phyloP scores from a whole-genome alignment of 2,797 vertebrate species.

The Siniperca scherzeri region DNA sequence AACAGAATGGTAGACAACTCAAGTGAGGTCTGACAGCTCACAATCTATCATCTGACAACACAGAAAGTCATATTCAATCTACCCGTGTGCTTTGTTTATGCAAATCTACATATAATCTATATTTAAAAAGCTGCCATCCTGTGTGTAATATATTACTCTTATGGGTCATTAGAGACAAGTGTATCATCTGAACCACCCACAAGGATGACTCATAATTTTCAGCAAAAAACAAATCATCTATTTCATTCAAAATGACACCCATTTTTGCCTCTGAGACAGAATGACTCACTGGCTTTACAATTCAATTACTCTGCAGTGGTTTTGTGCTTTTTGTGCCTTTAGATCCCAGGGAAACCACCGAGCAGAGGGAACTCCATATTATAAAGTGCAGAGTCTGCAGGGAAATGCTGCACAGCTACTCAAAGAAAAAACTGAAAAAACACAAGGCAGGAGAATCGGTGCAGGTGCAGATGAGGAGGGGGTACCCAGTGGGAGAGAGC shows the following conservation, averaged over 20 bases:
- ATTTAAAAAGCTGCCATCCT: conserved; percentile 19
- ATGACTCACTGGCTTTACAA: conserved; percentile 54
- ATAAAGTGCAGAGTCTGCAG: conserved; percentile 51
- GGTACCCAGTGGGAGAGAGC: conserved; percentile 16
- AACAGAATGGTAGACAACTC: not conserved
- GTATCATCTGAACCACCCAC: conserved; percentile 32
- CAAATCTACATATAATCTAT: conserved; percentile 18
- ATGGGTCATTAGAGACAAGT: conserved; percentile 17
- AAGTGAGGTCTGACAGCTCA: not conserved
- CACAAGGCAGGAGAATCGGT: conserved; percentile 20
- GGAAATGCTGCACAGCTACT: conserved; percentile 44
- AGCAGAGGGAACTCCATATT: conserved; percentile 56
- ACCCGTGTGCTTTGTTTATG: not conserved
- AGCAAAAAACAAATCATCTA: not conserved
- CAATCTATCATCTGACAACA: conserved; percentile 20
- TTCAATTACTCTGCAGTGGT: conserved; percentile 66
- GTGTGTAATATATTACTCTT: not conserved
- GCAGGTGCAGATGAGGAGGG: conserved; percentile 15
- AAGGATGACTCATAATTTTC: conserved; percentile 33
- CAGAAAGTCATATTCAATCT: conserved; percentile 1
- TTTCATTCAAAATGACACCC: conserved; percentile 36
- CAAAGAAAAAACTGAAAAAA: not conserved
- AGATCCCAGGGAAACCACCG: conserved; percentile 53
- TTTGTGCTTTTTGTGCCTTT: conserved; percentile 67
- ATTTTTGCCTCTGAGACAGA: conserved; percentile 6